phyloP scores from a whole-genome alignment of 1,140 invertebrate species.

The Bombyx mandarina region DNA sequence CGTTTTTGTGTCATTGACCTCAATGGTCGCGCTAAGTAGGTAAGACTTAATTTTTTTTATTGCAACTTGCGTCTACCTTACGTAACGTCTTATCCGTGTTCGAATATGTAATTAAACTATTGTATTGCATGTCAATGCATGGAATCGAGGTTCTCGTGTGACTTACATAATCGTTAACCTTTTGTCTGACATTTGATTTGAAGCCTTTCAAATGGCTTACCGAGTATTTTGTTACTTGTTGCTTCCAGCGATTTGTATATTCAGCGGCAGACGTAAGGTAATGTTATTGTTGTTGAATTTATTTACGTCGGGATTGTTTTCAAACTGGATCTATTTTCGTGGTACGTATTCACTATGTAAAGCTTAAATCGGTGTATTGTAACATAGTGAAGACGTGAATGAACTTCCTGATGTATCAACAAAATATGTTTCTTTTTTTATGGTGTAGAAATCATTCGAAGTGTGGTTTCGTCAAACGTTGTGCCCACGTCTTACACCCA shows the following conservation, averaged over 20 bases:
- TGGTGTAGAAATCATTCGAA: slow-evolving; percentile 4
- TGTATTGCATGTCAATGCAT: slow-evolving; percentile 29
- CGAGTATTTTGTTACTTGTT: slow-evolving; percentile 41
- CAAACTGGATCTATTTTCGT: slow-evolving; percentile 4
- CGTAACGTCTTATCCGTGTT: slow-evolving; percentile 32
- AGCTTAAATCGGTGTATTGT: neutral
- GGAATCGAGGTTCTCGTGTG: slow-evolving; percentile 20
- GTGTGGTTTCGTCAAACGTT: neutral
- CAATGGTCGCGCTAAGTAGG: slow-evolving; percentile 29
- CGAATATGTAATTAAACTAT: slow-evolving; percentile 43
- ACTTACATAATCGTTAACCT: slow-evolving; percentile 49
- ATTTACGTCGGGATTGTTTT: slow-evolving; percentile 18
- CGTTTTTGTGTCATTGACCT: slow-evolving; percentile 58
- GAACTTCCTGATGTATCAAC: slow-evolving; percentile 2
- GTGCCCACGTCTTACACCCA: slow-evolving; percentile 5
- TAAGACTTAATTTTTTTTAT: slow-evolving; percentile 42
- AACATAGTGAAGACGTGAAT: slow-evolving; percentile 3
- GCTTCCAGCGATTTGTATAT: slow-evolving; percentile 23
- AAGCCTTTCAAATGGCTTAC: slow-evolving; percentile 30
- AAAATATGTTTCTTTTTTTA: neutral
- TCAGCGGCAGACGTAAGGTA: slow-evolving; percentile 6
- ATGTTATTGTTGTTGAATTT: slow-evolving; percentile 14
- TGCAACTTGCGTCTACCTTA: slow-evolving; percentile 36
- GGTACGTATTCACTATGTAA: neutral
- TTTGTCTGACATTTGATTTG: slow-evolving; percentile 50